A percentile compares a stretch with the other conserved stretches of the same genome.
Conservation (phyloP, 2,797 vertebrate genomes). For the Orientallactaga sibirica region DNA sequence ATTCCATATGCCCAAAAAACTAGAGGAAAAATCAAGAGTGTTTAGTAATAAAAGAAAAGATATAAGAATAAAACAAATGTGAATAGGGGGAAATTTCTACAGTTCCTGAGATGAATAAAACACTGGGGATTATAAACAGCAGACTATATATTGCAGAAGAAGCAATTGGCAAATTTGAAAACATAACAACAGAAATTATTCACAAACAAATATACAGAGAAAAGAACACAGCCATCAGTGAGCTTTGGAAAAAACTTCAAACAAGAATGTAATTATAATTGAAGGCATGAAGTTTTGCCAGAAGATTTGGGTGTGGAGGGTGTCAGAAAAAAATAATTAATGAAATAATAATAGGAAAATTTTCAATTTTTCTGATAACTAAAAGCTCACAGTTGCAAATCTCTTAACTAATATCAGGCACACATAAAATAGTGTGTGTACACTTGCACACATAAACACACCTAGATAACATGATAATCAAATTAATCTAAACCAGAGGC, state of each 20-base stretch:
- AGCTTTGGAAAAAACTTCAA: not conserved
- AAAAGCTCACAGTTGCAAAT: conserved; percentile 20
- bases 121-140: not conserved
- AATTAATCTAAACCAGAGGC: not conserved
- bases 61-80: conserved; percentile 36
- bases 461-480: not conserved
- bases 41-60: conserved; percentile 51
- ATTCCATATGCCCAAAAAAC: conserved; percentile 54
- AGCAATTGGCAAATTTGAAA: conserved; percentile 37
- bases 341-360: conserved; percentile 36
- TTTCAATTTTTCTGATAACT: conserved; percentile 30
- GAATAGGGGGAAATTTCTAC: not conserved
- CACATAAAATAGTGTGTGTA: not conserved
- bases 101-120: conserved; percentile 28
- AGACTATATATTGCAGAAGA: not conserved
- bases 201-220: not conserved
- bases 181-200: conserved; percentile 32
- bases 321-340: conserved; percentile 10
- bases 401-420: not conserved
- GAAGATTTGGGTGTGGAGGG: not conserved
- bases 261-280: not conserved
- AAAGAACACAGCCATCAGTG: not conserved
- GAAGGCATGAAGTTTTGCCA: not conserved
- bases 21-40: conserved; percentile 50
- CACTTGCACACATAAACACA: not conserved